These are phyloP conservation scores for Drosophila malerkotliana DNA, from an alignment of 1,140 invertebrate genomes.

Conservation along the genomic window DNA sequence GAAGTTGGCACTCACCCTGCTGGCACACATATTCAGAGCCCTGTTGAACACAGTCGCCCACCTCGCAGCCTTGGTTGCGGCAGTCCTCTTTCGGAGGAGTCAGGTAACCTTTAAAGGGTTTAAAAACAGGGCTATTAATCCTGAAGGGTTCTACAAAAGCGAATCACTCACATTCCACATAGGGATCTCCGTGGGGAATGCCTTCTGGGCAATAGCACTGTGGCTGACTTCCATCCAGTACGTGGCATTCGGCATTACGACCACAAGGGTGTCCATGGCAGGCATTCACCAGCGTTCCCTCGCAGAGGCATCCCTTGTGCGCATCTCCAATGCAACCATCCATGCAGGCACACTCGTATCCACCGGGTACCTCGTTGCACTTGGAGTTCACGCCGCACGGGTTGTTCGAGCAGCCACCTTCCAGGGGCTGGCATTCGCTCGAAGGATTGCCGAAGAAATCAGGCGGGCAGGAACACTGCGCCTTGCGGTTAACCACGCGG, in stretches of 20 bases:
- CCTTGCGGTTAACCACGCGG: slow-evolving; percentile 89
- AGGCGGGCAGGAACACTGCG: slow-evolving; percentile 93
- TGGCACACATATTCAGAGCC: slow-evolving; percentile 91
- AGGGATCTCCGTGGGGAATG: slow-evolving; percentile 92
- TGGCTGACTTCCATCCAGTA: slow-evolving; percentile 87
- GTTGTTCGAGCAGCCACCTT: slow-evolving; percentile 89
- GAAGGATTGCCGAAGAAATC: slow-evolving; percentile 93
- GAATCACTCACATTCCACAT: slow-evolving; percentile 90
- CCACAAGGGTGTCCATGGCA: slow-evolving; percentile 91
- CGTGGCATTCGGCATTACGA: slow-evolving; percentile 91
- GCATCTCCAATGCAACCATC: slow-evolving; percentile 93
- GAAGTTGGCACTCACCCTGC: slow-evolving; percentile 88
- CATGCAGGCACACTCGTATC: slow-evolving; percentile 91
- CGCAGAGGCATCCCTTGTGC: slow-evolving; percentile 90
- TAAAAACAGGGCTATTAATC: neutral
- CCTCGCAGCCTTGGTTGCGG: slow-evolving; percentile 91
- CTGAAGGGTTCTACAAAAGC: neutral
- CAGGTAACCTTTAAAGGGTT: slow-evolving; percentile 78
- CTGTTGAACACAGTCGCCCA: slow-evolving; percentile 91
- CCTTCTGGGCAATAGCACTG: slow-evolving; percentile 93
- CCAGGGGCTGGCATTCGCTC: slow-evolving; percentile 88
- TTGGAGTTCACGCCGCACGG: slow-evolving; percentile 93
- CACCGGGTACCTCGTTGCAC: slow-evolving; percentile 90
- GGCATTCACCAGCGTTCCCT: slow-evolving; percentile 86
- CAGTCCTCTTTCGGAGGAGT: slow-evolving; percentile 89